Base-by-base conservation (phyloP, 1,140 invertebrate species). In the Probaryconus sp. region DNA sequence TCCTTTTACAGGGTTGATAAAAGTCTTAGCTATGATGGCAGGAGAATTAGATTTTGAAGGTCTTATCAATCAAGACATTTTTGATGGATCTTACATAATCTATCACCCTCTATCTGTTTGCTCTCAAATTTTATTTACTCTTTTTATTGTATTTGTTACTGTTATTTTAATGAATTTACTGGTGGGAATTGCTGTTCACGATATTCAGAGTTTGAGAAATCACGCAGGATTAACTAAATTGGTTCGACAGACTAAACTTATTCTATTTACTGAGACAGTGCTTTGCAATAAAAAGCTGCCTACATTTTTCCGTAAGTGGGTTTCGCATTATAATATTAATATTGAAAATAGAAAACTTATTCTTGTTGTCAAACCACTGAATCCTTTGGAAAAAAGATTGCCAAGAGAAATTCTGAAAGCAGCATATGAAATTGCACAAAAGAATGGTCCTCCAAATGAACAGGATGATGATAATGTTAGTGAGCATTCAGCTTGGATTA, bases 121-220 rank as follows among this genome's bases (percentile, higher is more conserved):
- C 21, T 89, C 91, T 0, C 91, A 92, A 73, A 85, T 92, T 1
- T 88, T 92, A 5, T 92, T 91, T 64, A 88, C 89, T 2, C 70
- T 91, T 0, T 92, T 92, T 67, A 87, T 92, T 7, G 88, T 92
- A 24, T 90, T 92, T 73, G 91, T 92, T 3, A 92, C 91, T 2
- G 91, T 93, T 9, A 91, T 92, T 10, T 75, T 93, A 1, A 93
- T 93, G 91, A 93, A 92, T 81, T 68, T 93, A 0, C 80, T 93
- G 0, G 90, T 93, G n/a, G 92, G 92, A 71, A 91, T 92, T 58
- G 91, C 92, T 2, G 91, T 92, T 1, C 89, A 91, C 31, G 91
- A 92, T 79, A 92, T 92, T 63, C 91, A 92, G 80, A 91, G 92
- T 1, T 80, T 93, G 1, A 84, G 92, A 13, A 92, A 92, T 81